Percentiles rank a stretch among this genome's conserved stretches.
phyloP scores from a whole-genome alignment of 2,113 vertebrate species.

The Urocitellus parryii region DNA sequence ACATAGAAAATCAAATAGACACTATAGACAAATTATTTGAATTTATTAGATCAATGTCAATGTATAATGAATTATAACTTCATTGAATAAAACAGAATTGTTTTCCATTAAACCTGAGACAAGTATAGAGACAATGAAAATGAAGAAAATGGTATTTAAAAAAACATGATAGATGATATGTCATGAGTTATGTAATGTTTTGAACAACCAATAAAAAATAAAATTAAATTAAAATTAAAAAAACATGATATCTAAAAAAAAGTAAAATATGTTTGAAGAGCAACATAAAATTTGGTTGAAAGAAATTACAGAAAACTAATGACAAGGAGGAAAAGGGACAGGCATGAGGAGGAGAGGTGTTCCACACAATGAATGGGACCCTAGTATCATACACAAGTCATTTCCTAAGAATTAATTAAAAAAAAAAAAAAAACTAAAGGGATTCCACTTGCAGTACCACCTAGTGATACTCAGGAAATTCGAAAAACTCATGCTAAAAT shows the following conservation, averaged over 20 bases:
- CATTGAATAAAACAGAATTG: background rate
- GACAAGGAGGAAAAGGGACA: background rate
- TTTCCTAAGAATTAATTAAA: background rate
- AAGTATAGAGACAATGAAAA: background rate
- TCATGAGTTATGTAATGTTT: too few species aligned
- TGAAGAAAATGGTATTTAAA: background rate
- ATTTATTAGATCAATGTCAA: background rate
- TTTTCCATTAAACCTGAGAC: background rate
- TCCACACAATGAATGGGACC: background rate
- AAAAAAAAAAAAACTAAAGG: background rate
- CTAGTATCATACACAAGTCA: fast-evolving
- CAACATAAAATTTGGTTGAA: background rate
- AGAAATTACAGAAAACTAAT: background rate
- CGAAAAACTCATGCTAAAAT: background rate
- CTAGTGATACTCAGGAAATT: background rate
- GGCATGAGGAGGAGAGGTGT: background rate
- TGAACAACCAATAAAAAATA: too few species aligned
- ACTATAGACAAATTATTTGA: background rate
- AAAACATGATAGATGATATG: background rate
- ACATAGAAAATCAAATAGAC: background rate
- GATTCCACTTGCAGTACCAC: background rate
- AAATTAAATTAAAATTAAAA: background rate
- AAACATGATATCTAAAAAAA: background rate
- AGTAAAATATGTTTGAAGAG: background rate
- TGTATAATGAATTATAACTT: background rate